These are phyloP conservation scores for Sardinella longiceps DNA, from an alignment of 2,797 vertebrate species.

Conservation along the genomic window DNA sequence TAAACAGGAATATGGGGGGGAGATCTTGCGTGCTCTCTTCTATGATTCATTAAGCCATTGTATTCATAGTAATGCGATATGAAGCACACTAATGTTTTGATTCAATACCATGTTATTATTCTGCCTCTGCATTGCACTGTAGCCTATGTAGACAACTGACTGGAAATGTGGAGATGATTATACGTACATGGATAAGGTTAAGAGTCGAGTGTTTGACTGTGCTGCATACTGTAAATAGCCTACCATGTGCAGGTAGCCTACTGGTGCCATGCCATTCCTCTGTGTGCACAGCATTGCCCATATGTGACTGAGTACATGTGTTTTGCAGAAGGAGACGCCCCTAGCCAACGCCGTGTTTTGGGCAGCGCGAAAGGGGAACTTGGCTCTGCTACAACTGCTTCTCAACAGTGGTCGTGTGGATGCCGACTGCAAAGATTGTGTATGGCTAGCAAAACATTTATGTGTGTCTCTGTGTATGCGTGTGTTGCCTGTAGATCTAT, in stretches of 20 bases:
- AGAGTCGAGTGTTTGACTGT: conserved; percentile 2
- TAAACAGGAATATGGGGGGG: not conserved
- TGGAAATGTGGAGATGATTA: not conserved
- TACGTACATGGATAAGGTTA: not conserved
- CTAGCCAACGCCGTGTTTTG: conserved; percentile 96
- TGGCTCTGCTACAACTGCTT: conserved; percentile 92
- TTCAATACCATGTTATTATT: not conserved
- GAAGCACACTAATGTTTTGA: not conserved
- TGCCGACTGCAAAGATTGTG: conserved; percentile 96
- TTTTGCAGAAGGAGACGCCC: conserved; percentile 93
- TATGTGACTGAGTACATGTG: conserved; percentile 58
- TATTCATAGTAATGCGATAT: not conserved
- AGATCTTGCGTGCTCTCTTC: not conserved
- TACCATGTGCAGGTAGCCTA: not conserved
- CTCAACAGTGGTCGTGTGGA: conserved; percentile 96
- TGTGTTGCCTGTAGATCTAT: not conserved
- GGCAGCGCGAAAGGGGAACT: conserved; percentile 93
- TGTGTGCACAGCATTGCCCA: conserved; percentile 51
- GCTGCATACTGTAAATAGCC: not conserved
- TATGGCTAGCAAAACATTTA: conserved; percentile 66
- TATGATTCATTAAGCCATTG: not conserved
- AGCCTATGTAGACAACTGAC: no score
- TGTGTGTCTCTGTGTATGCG: conserved; percentile 53
- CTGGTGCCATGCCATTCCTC: not conserved
- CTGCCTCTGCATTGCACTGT: not conserved